phyloP scores from a whole-genome alignment of 1,140 invertebrate genomes.

The Hydropsyche tenuis region DNA sequence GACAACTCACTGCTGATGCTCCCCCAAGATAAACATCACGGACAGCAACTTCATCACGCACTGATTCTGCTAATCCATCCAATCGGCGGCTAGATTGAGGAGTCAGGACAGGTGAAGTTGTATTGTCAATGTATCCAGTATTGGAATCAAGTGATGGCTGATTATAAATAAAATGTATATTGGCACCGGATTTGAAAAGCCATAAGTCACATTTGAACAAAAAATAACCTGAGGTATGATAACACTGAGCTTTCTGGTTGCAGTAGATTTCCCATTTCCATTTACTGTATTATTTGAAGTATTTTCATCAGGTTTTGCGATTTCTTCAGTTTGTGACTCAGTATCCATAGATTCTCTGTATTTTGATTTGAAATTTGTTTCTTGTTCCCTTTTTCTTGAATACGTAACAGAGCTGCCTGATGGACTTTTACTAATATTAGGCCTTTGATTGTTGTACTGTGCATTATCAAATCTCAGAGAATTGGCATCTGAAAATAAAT shows the following conservation, averaged over 20 bases:
- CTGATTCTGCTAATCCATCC: constrained; percentile 57
- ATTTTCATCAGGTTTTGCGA: background rate
- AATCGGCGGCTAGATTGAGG: constrained; percentile 59
- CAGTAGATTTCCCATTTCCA: constrained; percentile 33
- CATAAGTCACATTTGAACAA: background rate
- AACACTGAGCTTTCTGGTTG: constrained; percentile 55
- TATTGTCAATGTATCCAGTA: background rate
- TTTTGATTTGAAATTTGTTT: constrained; percentile 20
- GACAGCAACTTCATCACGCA: constrained; percentile 54
- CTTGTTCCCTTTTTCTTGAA: constrained; percentile 18
- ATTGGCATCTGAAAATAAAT: too few species aligned
- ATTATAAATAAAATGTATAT: background rate
- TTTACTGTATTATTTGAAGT: background rate
- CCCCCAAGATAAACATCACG: constrained; percentile 65
- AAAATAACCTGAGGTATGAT: constrained; percentile 60
- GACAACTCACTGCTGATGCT: constrained; percentile 57
- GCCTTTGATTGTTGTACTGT: background rate
- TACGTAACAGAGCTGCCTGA: constrained; percentile 4
- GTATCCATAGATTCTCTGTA: constrained; percentile 17
- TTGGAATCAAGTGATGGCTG: background rate
- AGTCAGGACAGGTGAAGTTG: constrained; percentile 54
- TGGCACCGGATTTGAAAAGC: background rate
- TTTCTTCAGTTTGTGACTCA: background rate
- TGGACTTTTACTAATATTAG: background rate
- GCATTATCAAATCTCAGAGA: too few species aligned